Evolutionary conservation across 2,797 vertebrate genomes (phyloP).

Genomic region (Lacerta agilis): DNA sequence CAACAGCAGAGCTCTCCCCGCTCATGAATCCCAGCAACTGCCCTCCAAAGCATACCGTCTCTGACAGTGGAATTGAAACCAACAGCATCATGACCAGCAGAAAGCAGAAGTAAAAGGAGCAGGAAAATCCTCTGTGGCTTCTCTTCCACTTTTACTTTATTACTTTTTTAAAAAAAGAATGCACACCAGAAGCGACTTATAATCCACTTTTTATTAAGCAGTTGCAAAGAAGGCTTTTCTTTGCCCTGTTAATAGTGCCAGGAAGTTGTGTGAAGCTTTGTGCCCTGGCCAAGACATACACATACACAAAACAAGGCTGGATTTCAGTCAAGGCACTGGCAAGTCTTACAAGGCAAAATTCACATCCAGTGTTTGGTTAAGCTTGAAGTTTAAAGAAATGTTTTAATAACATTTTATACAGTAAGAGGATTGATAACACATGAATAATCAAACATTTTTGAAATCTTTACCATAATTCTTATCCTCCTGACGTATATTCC

Average conservation of each 20-base stretch:
- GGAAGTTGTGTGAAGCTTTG: neutral
- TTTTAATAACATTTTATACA: neutral
- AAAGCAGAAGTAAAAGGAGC: too few species aligned
- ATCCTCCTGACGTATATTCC: too few species aligned
- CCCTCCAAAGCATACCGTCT: too few species aligned
- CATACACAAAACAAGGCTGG: neutral
- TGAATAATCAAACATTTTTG: neutral
- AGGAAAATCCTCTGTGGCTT: too few species aligned
- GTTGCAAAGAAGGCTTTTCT: neutral
- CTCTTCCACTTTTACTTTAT: too few species aligned
- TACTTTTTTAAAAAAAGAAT: neutral
- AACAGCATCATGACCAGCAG: too few species aligned
- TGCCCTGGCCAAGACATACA: too few species aligned
- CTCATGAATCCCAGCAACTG: too few species aligned
- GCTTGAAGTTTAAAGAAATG: neutral
- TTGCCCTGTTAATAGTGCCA: neutral
- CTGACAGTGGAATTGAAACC: too few species aligned
- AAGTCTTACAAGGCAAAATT: neutral
- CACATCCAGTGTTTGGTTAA: neutral
- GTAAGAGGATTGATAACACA: neutral
- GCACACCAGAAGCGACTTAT: neutral
- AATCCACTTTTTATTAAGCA: slow-evolving; percentile 2
- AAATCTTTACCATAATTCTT: too few species aligned
- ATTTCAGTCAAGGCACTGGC: neutral
- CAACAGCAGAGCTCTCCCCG: too few species aligned